phyloP scores from a whole-genome alignment of 1,140 invertebrate species.

The Temnothorax longispinosus region DNA sequence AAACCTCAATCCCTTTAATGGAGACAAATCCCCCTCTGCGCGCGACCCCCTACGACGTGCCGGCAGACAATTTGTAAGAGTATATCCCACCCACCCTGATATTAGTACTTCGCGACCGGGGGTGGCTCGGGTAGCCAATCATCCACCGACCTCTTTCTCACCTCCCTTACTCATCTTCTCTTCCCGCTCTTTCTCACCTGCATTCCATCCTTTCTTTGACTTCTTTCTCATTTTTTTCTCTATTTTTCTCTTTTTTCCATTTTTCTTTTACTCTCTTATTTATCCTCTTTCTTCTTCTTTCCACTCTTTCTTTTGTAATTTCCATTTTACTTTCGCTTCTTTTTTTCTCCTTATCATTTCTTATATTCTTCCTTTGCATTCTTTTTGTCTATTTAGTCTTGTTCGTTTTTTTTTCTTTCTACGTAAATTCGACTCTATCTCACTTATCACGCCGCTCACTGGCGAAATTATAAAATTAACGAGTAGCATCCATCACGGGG shows the following conservation, averaged over 20 bases:
- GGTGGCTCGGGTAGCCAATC: constrained; percentile 74
- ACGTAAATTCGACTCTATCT: constrained; percentile 46
- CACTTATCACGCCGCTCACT: constrained; percentile 33
- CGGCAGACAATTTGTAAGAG: constrained; percentile 84
- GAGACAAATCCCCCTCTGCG: constrained; percentile 83
- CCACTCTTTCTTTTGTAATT: not conserved
- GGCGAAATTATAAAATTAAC: constrained; percentile 81
- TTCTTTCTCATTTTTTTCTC: not conserved
- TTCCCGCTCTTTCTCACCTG: constrained; percentile 20
- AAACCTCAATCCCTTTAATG: constrained; percentile 86
- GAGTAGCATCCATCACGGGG: constrained; percentile 76
- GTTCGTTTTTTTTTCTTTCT: not conserved
- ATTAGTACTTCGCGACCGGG: constrained; percentile 72
- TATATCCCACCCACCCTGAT: constrained; percentile 78
- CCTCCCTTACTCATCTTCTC: constrained; percentile 26
- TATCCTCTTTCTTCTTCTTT: constrained; percentile 10
- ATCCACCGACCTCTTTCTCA: constrained; percentile 68
- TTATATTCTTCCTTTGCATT: not conserved
- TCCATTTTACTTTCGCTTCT: constrained; percentile 26
- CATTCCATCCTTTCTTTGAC: constrained; percentile 23
- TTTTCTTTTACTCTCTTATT: not conserved
- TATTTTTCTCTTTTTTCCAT: not conserved
- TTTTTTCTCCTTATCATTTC: not conserved
- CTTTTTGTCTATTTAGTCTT: not conserved
- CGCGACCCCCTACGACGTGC: constrained; percentile 64